phyloP scores from a whole-genome alignment of 2,113 vertebrate genomes.

The Pseudorectes ferrugineus region DNA sequence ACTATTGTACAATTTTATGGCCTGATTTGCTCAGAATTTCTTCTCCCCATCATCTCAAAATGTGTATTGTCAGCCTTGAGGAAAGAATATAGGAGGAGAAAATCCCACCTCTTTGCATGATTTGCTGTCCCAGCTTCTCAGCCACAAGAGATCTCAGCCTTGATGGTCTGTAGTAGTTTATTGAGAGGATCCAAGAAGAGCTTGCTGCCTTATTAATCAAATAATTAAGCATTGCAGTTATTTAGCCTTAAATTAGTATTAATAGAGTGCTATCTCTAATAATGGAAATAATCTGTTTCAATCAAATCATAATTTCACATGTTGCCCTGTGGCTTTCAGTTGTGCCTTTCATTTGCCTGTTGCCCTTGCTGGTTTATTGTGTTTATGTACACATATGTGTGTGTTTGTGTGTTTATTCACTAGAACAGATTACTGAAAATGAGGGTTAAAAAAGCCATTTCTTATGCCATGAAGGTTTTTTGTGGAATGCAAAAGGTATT shows the following conservation, averaged over 20 bases:
- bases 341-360: background rate
- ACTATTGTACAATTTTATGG: background rate
- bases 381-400: background rate
- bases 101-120: fast-evolving
- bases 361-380: background rate
- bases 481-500: background rate
- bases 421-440: background rate
- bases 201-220: background rate
- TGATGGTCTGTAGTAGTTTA: background rate
- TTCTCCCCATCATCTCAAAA: background rate
- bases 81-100: background rate
- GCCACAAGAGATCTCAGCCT: background rate
- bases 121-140: background rate
- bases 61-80: background rate
- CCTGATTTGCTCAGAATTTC: background rate
- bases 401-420: background rate
- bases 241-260: background rate
- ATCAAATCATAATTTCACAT: background rate
- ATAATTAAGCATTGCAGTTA: background rate
- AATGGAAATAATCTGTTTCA: background rate
- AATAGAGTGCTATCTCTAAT: background rate
- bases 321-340: background rate
- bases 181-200: background rate
- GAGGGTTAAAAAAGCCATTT: background rate
- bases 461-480: background rate